Conservation (phyloP, 2,888 invertebrate species). For the Drosophila cognata region DNA sequence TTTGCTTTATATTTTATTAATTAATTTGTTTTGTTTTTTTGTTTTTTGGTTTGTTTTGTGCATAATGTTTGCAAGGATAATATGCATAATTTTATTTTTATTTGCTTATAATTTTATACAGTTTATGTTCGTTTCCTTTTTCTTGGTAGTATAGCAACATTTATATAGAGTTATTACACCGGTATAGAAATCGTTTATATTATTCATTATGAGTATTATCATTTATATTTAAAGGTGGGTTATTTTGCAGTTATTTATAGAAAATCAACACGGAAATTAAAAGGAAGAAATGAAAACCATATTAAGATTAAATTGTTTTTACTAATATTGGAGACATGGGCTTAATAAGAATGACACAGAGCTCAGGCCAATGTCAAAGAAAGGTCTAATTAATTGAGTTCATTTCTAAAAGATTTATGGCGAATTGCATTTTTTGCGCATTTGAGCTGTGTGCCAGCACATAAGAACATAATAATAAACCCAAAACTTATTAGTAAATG, state of each 20-base stretch:
- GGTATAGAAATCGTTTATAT: constrained; percentile 56
- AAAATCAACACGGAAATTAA: constrained; percentile 41
- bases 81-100: constrained; percentile 42
- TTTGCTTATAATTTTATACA: constrained; percentile 35
- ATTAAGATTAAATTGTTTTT: constrained; percentile 20
- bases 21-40: not conserved
- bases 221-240: constrained; percentile 81
- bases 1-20: constrained; percentile 23
- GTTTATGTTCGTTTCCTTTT: constrained; percentile 18
- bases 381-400: constrained; percentile 16
- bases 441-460: constrained; percentile 43
- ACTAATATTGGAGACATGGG: constrained; percentile 16
- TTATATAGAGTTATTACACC: constrained; percentile 46
- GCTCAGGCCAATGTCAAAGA: constrained; percentile 16
- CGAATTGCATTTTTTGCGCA: constrained; percentile 43
- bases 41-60: constrained; percentile 46
- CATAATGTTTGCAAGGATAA: constrained; percentile 56
- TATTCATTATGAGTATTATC: constrained; percentile 54
- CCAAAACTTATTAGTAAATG: constrained; percentile 46
- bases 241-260: constrained; percentile 81
- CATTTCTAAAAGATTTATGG: constrained; percentile 7
- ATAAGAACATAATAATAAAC: constrained; percentile 16
- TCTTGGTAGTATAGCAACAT: constrained; percentile 41
- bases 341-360: constrained; percentile 33
- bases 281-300: constrained; percentile 30